These are phyloP conservation scores for Urocolius indicus DNA, from an alignment of 2,113 vertebrate species.

Conservation along the genomic window DNA sequence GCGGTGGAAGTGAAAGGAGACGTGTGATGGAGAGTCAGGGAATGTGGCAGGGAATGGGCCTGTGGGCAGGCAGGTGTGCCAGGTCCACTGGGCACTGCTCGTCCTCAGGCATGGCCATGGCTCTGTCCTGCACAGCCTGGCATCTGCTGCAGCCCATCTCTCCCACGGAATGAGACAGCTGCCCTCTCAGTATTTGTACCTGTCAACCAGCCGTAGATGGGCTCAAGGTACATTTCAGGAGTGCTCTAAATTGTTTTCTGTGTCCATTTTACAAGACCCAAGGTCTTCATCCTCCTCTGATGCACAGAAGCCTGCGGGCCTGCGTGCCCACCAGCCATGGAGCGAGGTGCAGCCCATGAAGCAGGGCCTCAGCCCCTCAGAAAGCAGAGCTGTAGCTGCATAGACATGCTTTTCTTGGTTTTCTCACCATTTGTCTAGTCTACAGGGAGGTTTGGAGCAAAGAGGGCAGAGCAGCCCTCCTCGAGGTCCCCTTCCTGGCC, in stretches of 20 bases:
- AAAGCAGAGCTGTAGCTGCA: neutral
- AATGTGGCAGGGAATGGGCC: neutral
- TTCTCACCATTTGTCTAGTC: rapidly evolving
- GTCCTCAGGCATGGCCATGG: neutral
- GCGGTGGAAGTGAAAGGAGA: neutral
- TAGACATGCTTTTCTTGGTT: neutral
- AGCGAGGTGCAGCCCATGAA: rapidly evolving
- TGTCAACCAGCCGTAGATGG: neutral
- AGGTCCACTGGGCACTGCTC: neutral
- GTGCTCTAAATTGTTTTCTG: neutral
- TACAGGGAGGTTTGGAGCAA: rapidly evolving
- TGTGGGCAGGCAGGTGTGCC: neutral
- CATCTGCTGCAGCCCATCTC: rapidly evolving
- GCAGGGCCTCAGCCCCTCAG: neutral
- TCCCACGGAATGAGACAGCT: rapidly evolving
- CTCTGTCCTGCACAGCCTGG: neutral
- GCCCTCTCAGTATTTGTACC: rapidly evolving
- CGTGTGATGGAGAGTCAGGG: neutral
- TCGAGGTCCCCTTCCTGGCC: rapidly evolving
- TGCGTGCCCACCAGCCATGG: rapidly evolving
- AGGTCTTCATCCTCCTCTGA: neutral
- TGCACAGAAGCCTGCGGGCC: rapidly evolving
- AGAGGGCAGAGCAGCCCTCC: neutral
- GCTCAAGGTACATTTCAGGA: neutral
- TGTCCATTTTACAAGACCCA: neutral